Percentiles rank a stretch among this genome's conserved stretches.
Conservation (phyloP, 64 coral and sea anemone genomes). For the Pocillopora verrucosa region DNA sequence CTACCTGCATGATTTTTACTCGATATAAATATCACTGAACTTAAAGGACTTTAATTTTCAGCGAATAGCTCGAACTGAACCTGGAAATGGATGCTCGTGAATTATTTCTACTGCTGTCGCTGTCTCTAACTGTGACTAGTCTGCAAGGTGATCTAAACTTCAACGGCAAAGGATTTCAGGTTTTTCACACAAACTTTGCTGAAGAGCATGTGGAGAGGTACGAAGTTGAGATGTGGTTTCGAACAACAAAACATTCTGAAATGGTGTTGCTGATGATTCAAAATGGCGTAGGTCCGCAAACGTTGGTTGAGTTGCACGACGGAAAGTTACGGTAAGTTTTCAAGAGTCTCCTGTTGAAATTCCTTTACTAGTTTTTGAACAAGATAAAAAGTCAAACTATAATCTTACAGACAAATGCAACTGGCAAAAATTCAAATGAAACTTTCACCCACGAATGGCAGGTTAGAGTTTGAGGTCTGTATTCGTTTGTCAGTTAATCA, state of each 20-base stretch:
- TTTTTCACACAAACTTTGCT: not conserved
- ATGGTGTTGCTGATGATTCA: conserved; percentile 12
- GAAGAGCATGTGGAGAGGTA: not conserved
- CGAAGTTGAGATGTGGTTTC: conserved; percentile 18
- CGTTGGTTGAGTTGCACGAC: not conserved
- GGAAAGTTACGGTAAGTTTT: conserved; percentile 21
- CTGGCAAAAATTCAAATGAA: too few relatives aligned
- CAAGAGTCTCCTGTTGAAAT: not conserved
- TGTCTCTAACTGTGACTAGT: not conserved
- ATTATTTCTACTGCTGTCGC: not conserved
- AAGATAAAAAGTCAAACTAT: too few relatives aligned
- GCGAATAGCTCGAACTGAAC: too few relatives aligned
- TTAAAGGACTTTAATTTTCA: too few relatives aligned
- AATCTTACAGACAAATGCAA: too few relatives aligned
- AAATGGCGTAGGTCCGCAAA: not conserved
- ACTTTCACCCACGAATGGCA: too few relatives aligned
- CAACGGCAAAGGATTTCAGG: not conserved
- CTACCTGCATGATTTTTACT: too few relatives aligned
- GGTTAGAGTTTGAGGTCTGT: too few relatives aligned
- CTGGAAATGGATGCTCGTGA: not conserved
- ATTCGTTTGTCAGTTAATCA: too few relatives aligned
- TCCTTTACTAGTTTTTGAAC: too few relatives aligned
- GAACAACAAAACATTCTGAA: not conserved
- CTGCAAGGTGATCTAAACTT: not conserved
- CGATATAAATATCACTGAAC: too few relatives aligned